phyloP scores from a whole-genome alignment of 2,888 invertebrate genomes.

The Melieria picta region DNA sequence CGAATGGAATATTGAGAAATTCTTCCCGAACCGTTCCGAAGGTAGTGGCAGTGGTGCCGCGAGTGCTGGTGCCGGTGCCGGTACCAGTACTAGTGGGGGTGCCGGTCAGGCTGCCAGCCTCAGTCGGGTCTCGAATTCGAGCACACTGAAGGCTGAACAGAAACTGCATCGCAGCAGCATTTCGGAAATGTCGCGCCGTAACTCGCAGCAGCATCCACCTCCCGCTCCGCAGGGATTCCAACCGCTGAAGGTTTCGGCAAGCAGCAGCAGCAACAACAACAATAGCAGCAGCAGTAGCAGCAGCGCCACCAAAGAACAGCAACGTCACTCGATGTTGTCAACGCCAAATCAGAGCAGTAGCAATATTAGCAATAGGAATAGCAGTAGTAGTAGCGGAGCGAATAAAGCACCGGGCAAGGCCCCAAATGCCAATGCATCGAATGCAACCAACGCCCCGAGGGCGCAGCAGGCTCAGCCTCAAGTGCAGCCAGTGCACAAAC shows the following conservation, averaged over 20 bases:
- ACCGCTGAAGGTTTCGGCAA: constrained; percentile 40
- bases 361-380: not conserved
- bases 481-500: constrained; percentile 70
- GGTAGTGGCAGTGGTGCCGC: constrained; percentile 40
- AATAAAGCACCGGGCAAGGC: constrained; percentile 3
- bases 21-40: constrained; percentile 71
- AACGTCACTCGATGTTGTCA: not conserved
- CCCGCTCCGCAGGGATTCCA: constrained; percentile 56
- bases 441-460: constrained; percentile 66
- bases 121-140: constrained; percentile 63
- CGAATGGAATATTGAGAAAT: constrained; percentile 89
- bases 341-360: constrained; percentile 9
- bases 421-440: constrained; percentile 52
- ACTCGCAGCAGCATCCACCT: constrained; percentile 39
- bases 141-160: constrained; percentile 62
- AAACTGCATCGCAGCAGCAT: constrained; percentile 60
- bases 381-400: not conserved
- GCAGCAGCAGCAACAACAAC: constrained; percentile 49
- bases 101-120: constrained; percentile 51
- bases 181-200: constrained; percentile 54
- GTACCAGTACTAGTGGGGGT: not conserved
- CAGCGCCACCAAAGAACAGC: not conserved
- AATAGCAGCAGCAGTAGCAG: constrained; percentile 22
- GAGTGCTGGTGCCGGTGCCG: constrained; percentile 12
- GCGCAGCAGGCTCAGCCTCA: constrained; percentile 50